Evolutionary conservation across 2,113 vertebrate genomes (phyloP), one percentile per base, ranked within the genome.

Genomic region (Amblyopsis rosae): DNA sequence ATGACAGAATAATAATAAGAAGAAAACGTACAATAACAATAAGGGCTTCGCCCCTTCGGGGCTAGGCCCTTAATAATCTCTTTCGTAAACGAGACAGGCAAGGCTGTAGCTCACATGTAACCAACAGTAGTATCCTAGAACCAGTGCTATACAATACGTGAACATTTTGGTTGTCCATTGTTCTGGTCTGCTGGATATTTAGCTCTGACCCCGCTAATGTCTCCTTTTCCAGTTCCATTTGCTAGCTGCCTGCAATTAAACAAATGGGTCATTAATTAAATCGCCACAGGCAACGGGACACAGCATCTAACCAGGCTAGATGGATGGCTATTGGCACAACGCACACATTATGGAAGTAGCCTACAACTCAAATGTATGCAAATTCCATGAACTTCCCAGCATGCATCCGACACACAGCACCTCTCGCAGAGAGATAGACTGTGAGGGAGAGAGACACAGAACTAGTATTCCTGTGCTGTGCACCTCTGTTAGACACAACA

Each of bases 231-330:
- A 64, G 65, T 85, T 73, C 75, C 75, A 84, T 82, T 79, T 79
- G 74, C 72, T 59, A 64, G 68, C 74, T 69, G 79, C 69, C 65
- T 81, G 83, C 87, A 90, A 89, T 91, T 90, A 90, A 82, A 70
- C 86, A 90, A 91, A 92, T 86, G 82, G 86, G 66, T 87, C 88
- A 89, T 89, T 90, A 90, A 90, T 90, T 87, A 92, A 79, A 41
- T 77, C 72, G 72, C 87, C 45, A 56, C 64, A 17, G 88, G 87
- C 86, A 82, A 84, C 73, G 68, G 80, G 80, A 86, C 82, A 81
- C 76, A 77, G 5, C 75, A 86, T 81, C 83, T 84, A 86, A 89
- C 79, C 83, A 81, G 82, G 64, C 62, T 66, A 59, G 79, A 90
- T 86, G 82, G 86, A 90, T 90, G 82, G 81, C 82, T 81, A 71